Evolutionary conservation across 2,888 invertebrate genomes (phyloP), one percentile per base, ranked within the genome.

Genomic region (Heliconius hortense): DNA sequence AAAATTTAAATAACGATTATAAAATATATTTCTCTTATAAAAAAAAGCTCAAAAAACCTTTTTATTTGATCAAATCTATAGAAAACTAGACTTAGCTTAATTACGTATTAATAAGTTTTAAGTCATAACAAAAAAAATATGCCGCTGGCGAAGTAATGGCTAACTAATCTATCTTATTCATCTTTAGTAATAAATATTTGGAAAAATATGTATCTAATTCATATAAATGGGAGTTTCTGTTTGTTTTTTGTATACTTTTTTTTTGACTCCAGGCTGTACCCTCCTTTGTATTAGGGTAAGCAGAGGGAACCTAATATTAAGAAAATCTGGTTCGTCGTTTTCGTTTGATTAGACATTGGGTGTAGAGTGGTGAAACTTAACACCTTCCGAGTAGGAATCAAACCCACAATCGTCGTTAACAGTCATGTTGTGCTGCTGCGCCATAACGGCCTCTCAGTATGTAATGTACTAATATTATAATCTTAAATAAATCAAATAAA

Each of bases 121-220:
- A 31, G 13, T 35, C 24, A 5, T 15, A 66, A 69, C 56, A 35
- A 69, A 48, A 69, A 24, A 56, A 24, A 31, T 31, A 28, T 5
- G 69, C 69, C 69, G 69, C 69, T 56, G 31, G 69, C 69, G 31
- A 28, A 35, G 5, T 64, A 39, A 64, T 24, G 39, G 39, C 53
- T 31, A 18, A 56, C 69, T 69, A 69, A 69, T 69, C 24, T 56
- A 69, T 56, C 69, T 35, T 69, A 31, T 15, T 69, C 69, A 69
- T 69, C 56, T 53, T n/a, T 11, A 7, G 31, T 24, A 13, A 69
- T 69, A 69, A 24, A 56, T 69, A 13, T 64, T 2, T 66, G 11
- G 10, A n/a, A 24, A 66, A 24, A 66, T 39, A 66, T 39, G 15
- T 24, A n/a, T 24, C 24, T 15, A 39, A 66, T 39, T 24, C 43